phyloP scores from a whole-genome alignment of 2,888 invertebrate species.

The Lithophane socia region DNA sequence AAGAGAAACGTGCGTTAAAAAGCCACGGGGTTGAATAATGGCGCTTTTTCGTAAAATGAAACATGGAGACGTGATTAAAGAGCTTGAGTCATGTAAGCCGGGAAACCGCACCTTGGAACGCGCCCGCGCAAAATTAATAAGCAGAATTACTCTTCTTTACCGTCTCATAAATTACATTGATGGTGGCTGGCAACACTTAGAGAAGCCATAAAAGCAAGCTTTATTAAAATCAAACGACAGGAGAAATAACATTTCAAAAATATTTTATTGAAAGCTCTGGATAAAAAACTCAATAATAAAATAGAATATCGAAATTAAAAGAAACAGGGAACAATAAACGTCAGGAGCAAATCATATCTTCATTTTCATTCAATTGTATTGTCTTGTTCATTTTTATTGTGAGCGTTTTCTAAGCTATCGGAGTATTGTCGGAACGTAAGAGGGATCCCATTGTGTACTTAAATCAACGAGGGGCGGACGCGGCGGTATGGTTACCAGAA shows the following conservation, averaged over 20 bases:
- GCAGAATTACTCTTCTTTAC: slow-evolving; percentile 86
- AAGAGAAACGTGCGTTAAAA: slow-evolving; percentile 66
- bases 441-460: slow-evolving; percentile 82
- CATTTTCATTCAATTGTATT: slow-evolving; percentile 82
- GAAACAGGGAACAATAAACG: slow-evolving; percentile 71
- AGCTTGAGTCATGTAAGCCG: slow-evolving; percentile 81
- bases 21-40: slow-evolving; percentile 71
- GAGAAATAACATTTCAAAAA: slow-evolving; percentile 60
- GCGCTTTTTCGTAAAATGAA: slow-evolving; percentile 70
- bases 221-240: slow-evolving; percentile 83
- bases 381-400: slow-evolving; percentile 85
- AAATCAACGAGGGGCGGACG: slow-evolving; percentile 81
- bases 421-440: slow-evolving; percentile 80
- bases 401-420: slow-evolving; percentile 86
- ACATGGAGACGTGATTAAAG: slow-evolving; percentile 77
- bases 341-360: slow-evolving; percentile 79
- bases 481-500: slow-evolving; percentile 80
- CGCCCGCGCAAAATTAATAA: slow-evolving; percentile 86
- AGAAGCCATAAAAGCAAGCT: slow-evolving; percentile 81
- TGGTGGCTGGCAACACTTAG: slow-evolving; percentile 83
- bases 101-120: slow-evolving; percentile 81
- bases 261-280: slow-evolving; percentile 38
- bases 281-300: slow-evolving; percentile 53
- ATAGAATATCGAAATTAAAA: slow-evolving; percentile 70
- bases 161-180: slow-evolving; percentile 87